Percentiles rank a stretch among this genome's conserved stretches.
phyloP scores from a whole-genome alignment of 2,113 vertebrate genomes.

The Jacana jacana region DNA sequence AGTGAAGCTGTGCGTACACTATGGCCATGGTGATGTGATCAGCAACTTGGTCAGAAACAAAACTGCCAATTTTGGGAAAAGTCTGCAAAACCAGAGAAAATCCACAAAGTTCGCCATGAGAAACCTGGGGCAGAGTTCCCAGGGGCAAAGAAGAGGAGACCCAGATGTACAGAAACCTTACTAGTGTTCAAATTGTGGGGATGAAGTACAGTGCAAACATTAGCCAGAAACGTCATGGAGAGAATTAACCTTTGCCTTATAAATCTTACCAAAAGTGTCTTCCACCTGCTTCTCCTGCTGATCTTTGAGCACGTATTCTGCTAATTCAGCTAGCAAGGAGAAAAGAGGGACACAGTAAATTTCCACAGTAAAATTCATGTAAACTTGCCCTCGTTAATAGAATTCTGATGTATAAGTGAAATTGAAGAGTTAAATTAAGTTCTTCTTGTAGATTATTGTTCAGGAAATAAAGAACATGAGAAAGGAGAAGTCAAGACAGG shows the following conservation, averaged over 20 bases:
- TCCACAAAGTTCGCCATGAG: background rate
- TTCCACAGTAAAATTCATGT: background rate
- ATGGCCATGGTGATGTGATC: background rate
- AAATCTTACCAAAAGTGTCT: conserved; percentile 74
- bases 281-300: conserved; percentile 62
- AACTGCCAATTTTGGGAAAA: background rate
- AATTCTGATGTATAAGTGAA: background rate
- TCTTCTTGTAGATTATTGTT: conserved; percentile 48
- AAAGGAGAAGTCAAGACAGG: conserved; percentile 53
- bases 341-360: background rate
- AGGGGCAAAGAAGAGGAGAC: background rate
- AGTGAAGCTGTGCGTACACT: background rate
- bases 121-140: background rate
- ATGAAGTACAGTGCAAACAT: background rate
- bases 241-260: background rate
- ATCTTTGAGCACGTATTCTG: conserved; percentile 77
- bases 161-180: background rate
- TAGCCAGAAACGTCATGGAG: background rate
- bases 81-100: background rate
- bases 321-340: conserved; percentile 68
- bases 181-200: background rate
- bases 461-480: conserved; percentile 43
- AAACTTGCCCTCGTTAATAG: background rate
- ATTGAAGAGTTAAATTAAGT: conserved; percentile 7
- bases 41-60: background rate